phyloP scores from a whole-genome alignment of 2,113 vertebrate species.

The Platanista minor region DNA sequence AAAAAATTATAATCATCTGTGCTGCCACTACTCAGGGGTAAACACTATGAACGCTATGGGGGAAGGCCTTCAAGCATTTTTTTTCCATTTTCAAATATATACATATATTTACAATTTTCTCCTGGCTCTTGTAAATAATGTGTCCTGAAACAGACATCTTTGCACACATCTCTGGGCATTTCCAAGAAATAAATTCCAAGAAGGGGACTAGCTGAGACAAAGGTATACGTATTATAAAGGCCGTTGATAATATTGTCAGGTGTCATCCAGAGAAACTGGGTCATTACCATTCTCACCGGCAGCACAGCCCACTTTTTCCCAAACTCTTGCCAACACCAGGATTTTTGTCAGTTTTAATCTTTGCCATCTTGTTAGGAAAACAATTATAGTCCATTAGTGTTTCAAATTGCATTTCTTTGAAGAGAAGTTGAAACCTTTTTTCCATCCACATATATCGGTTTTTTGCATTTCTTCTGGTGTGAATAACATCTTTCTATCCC shows the following conservation, averaged over 20 bases:
- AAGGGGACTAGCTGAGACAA: background rate
- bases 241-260: background rate
- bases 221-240: background rate
- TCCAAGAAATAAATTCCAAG: background rate
- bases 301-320: rapidly evolving
- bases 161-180: background rate
- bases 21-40: background rate
- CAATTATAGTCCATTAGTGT: background rate
- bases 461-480: background rate
- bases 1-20: background rate
- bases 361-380: background rate
- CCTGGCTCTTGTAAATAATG: background rate
- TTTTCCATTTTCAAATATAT: background rate
- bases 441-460: background rate
- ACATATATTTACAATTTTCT: background rate
- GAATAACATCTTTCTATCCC: background rate
- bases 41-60: background rate
- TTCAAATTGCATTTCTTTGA: background rate
- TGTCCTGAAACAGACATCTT: background rate
- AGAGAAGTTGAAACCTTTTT: background rate
- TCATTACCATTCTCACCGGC: background rate
- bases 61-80: background rate
- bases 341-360: background rate
- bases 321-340: background rate
- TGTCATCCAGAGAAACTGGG: background rate